Evolutionary conservation across 2,113 vertebrate genomes (phyloP), one percentile per base, ranked within the genome.

Genomic region (Serinus canaria): DNA sequence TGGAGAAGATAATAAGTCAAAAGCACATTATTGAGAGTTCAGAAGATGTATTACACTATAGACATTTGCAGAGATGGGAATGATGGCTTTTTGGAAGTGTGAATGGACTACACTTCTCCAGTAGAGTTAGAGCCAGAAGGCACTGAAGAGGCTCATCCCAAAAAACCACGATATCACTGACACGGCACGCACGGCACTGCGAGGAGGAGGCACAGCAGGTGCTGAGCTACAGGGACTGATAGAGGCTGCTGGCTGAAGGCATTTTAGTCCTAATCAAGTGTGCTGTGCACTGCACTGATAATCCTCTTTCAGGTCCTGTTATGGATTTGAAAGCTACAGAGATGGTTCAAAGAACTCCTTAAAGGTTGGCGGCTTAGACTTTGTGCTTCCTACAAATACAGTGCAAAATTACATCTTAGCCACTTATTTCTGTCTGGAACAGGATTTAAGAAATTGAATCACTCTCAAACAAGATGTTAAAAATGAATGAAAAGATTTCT

Each of bases 121-220:
- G 20, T 6, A 43, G 37, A 60, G 22, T 12, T 23, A 35, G 4
- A 91, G 30, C 12, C 35, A 60, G n/a, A 15, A 68, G 43, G 31
- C 62, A 44, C 24, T 15, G 31, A 44, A 39, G 21, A 77, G 18
- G 7, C 23, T 76, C 9, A 50, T 56, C 27, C 2, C 2, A 59
- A 67, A 43, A 37, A 80, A 39, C 2, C 2, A 3, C 1, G 1
- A 0, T 52, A 35, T 67, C 73, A 44, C n/a, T 53, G 31, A 2
- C 1, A 0, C 14, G 31, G 46, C 1, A 0, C 2, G 19, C 31
- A 6, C 10, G 16, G n/a, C 6, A 15, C 24, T 15, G 30, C 2
- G 0, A 67, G 16, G 5, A 25, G 14, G n/a, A 43, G 31, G 28
- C 47, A n/a, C 1, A 0, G n/a, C 1, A 15, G 6, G 22, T 68